Conservation (phyloP, 2,888 invertebrate genomes). For the Fragum whitleyi region DNA sequence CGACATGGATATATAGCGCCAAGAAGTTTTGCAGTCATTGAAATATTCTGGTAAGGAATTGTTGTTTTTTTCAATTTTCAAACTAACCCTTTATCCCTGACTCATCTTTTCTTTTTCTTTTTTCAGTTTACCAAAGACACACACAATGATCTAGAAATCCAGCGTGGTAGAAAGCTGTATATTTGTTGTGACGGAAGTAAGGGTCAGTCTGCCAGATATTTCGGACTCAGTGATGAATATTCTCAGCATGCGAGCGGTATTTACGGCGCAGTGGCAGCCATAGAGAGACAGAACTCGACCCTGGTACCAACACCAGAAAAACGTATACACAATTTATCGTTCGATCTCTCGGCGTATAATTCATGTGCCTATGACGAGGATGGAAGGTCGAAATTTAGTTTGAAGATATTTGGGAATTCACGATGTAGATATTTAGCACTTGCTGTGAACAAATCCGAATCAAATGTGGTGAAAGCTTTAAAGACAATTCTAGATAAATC, state of each 20-base stretch:
- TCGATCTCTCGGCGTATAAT: slow-evolving; percentile 81
- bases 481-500: slow-evolving; percentile 82
- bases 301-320: slow-evolving; percentile 74
- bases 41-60: no score
- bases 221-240: slow-evolving; percentile 82
- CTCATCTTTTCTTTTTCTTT: no score
- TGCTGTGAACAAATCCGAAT: slow-evolving; percentile 80
- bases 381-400: slow-evolving; percentile 74
- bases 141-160: slow-evolving; percentile 72
- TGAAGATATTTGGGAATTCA: slow-evolving; percentile 82
- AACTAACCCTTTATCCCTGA: no score
- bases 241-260: slow-evolving; percentile 77
- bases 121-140: slow-evolving; percentile 79
- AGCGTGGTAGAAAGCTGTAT: slow-evolving; percentile 75
- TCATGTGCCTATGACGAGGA: slow-evolving; percentile 66
- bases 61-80: no score
- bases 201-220: slow-evolving; percentile 76
- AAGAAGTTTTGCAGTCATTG: no score
- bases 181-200: slow-evolving; percentile 81
- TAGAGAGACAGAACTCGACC: slow-evolving; percentile 74
- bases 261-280: slow-evolving; percentile 81
- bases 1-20: no score
- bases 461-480: slow-evolving; percentile 79
- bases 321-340: slow-evolving; percentile 78
- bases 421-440: slow-evolving; percentile 80